Base-by-base conservation (phyloP, 2,797 vertebrate genomes). In the Amblyopsis hoosieri region DNA sequence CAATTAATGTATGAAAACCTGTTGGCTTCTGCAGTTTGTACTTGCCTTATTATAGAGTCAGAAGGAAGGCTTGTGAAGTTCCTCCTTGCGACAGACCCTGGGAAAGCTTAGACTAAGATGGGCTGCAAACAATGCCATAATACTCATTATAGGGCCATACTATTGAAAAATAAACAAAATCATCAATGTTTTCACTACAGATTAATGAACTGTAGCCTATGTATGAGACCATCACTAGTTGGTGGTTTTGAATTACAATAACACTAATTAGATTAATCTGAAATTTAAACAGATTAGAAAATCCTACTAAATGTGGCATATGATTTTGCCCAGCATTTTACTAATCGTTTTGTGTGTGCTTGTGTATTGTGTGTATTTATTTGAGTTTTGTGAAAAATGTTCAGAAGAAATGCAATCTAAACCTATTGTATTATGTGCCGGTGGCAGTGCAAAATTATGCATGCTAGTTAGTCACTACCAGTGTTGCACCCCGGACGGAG, bases 41-140 rank as follows among this genome's bases (percentile, higher is more conserved):
- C 19, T 52, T 11, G 0, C 6, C 52, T 13, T 54, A 23, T 1
- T 4, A 23, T 23, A 23, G 23, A 23, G 4, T 7, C 11, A 74
- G 58, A 76, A 77, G 46, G 54, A 37, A 59, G 29, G 53, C 56
- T 63, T 58, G 17, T 48, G 65, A 69, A 60, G 42, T 72, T n/a
- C 13, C 17, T 54, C 23, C 23, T 23, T 23, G 23, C 10, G 4
- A 48, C 60, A 45, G 58, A 53, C 51, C 57, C 75, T 69, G 77
- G 74, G 78, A 83, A 84, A 67, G 78, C 19, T 5, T 72, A 75
- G 63, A n/a, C 76, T 62, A 46, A 57, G 74, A 58, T 70, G 75
- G 73, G 81, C 80, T 81, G 29, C 7, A 47, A 60, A 72, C 70
- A 60, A 82, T 81, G 83, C 58, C 69, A 80, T 65, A 82, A 79